phyloP scores from a whole-genome alignment of 1,140 invertebrate genomes.

The Bombyx mandarina region DNA sequence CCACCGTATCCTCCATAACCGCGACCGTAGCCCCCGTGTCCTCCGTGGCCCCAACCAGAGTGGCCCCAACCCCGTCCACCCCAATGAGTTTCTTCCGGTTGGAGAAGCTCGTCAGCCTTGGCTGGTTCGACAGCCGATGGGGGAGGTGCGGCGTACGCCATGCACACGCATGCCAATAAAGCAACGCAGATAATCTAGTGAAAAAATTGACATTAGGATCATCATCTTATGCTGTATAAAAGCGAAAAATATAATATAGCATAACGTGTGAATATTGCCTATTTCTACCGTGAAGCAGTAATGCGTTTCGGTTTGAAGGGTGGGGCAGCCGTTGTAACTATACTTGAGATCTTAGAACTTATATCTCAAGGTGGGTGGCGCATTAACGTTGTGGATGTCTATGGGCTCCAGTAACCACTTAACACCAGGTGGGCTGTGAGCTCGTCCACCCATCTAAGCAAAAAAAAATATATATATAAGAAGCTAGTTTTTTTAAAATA shows the following conservation, averaged over 20 bases:
- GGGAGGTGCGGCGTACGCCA: slow-evolving; percentile 18
- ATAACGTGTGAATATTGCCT: not conserved
- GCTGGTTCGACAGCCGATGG: slow-evolving; percentile 6
- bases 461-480: not conserved
- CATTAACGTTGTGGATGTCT: too few species aligned
- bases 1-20: slow-evolving; percentile 10
- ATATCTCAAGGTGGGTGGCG: too few species aligned
- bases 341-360: too few species aligned
- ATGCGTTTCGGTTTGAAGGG: too few species aligned
- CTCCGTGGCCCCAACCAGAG: not conserved
- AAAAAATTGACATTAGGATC: not conserved
- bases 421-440: too few species aligned
- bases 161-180: slow-evolving; percentile 15
- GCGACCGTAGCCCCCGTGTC: not conserved
- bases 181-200: slow-evolving; percentile 8
- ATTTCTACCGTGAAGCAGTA: too few species aligned
- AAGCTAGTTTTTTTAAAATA: not conserved
- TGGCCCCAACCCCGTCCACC: slow-evolving; percentile 5
- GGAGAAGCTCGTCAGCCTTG: slow-evolving; percentile 4
- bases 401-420: too few species aligned
- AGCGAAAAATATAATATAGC: not conserved
- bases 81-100: slow-evolving; percentile 13
- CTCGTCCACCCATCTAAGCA: not conserved
- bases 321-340: too few species aligned
- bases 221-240: not conserved